Evolutionary conservation across 2,113 vertebrate genomes (phyloP).

Genomic region (Ia io): DNA sequence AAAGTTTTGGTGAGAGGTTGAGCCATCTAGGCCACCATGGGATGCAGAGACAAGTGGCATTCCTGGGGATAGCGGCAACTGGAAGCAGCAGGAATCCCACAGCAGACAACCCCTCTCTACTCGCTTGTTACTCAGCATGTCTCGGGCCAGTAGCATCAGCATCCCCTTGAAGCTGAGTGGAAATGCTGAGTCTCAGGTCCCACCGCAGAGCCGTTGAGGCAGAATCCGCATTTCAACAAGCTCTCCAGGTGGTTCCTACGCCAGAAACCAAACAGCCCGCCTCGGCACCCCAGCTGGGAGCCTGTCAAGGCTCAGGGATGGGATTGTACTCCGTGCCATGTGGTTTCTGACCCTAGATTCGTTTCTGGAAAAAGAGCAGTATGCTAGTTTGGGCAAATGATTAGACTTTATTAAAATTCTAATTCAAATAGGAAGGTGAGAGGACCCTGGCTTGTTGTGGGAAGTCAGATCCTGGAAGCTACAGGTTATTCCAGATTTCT

Average conservation of each 20-base stretch:
- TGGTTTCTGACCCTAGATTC: background rate
- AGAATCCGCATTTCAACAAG: background rate
- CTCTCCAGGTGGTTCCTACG: background rate
- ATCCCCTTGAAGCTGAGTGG: background rate
- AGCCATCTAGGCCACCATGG: background rate
- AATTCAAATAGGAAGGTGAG: background rate
- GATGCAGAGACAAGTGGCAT: background rate
- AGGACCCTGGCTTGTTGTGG: background rate
- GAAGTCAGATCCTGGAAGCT: background rate
- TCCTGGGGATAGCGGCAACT: background rate
- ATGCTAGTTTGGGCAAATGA: background rate
- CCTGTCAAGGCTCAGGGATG: accelerated
- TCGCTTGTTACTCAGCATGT: too few species aligned
- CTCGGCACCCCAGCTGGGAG: background rate
- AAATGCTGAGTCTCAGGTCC: background rate
- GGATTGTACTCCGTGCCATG: background rate
- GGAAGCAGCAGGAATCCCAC: background rate
- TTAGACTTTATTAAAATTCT: background rate
- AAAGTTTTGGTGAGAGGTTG: background rate
- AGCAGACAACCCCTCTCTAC: background rate
- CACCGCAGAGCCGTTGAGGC: background rate
- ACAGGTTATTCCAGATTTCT: background rate
- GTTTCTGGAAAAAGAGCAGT: background rate
- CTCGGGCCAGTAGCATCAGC: background rate
- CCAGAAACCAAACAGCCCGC: background rate